A percentile compares a stretch with the other conserved stretches of the same genome.
Evolutionary conservation across 1,140 invertebrate genomes (phyloP).

Genomic region (Elysia chlorotica): DNA sequence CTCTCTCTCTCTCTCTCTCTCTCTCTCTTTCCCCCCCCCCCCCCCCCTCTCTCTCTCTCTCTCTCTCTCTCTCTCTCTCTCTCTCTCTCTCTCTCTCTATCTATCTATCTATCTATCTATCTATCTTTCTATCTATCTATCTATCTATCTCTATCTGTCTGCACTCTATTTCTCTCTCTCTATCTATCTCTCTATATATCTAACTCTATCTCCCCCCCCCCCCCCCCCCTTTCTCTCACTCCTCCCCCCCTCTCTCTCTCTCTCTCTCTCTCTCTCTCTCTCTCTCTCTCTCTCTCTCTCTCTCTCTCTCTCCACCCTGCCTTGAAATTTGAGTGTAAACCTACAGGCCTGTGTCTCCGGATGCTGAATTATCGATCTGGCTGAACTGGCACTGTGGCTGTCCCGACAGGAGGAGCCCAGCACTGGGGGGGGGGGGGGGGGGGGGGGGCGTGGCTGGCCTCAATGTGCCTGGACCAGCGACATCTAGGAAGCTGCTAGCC

Average conservation of each 20-base stretch:
- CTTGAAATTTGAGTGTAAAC: no score
- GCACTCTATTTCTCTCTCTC: background rate
- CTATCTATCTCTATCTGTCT: no score
- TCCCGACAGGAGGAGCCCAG: background rate
- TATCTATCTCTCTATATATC: no score
- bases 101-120: background rate
- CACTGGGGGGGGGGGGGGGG: background rate
- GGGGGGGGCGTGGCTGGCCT: background rate
- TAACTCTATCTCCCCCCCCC: background rate
- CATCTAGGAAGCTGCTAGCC: background rate
- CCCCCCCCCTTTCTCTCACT: background rate
- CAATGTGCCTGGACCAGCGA: background rate
- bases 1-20: slow-evolving; percentile 3
- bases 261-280: background rate
- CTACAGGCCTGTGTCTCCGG: no score
- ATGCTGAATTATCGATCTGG: no score
- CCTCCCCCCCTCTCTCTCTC: background rate
- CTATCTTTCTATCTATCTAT: background rate
- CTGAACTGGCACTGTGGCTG: no score
- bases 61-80: background rate
- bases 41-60: background rate
- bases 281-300: background rate
- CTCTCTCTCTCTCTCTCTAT: background rate
- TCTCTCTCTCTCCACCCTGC: background rate
- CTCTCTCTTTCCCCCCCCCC: background rate